Evolutionary conservation across 1,140 invertebrate species (phyloP).

Genomic region (Trachelipus rathkii): DNA sequence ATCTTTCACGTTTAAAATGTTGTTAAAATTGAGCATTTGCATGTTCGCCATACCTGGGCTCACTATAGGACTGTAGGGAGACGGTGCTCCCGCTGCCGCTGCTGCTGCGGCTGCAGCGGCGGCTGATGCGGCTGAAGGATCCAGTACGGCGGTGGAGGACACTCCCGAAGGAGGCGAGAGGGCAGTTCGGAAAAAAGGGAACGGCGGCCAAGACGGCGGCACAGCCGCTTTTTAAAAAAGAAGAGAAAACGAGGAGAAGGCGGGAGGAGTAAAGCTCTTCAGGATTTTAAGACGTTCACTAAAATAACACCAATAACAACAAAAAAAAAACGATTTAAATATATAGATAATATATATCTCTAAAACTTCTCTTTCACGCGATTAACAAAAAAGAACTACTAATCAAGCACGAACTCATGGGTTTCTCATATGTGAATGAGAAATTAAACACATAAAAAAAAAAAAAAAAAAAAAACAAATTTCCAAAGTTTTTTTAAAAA

Average conservation of each 20-base stretch:
- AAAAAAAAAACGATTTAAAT: too few species aligned
- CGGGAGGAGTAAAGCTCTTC: neutral
- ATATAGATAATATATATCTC: too few species aligned
- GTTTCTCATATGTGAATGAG: too few species aligned
- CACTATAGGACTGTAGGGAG: slow-evolving; percentile 43
- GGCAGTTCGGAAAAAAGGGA: neutral
- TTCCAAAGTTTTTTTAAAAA: too few species aligned
- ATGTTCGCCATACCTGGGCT: slow-evolving; percentile 66
- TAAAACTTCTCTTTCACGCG: too few species aligned
- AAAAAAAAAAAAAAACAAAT: too few species aligned
- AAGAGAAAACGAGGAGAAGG: neutral
- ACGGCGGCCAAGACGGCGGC: neutral
- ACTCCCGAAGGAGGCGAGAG: neutral
- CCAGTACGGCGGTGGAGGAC: slow-evolving; percentile 1
- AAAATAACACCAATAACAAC: too few species aligned
- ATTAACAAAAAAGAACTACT: too few species aligned
- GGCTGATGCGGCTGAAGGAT: slow-evolving; percentile 30
- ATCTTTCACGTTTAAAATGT: slow-evolving; percentile 95
- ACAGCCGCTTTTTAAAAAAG: neutral
- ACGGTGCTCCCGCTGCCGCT: slow-evolving; percentile 32
- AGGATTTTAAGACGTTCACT: too few species aligned
- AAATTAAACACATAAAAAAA: too few species aligned
- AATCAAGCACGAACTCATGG: too few species aligned
- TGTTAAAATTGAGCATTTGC: slow-evolving; percentile 86
- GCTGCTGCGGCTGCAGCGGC: slow-evolving; percentile 25